Evolutionary conservation across 2,888 invertebrate species (phyloP).

Genomic region (Oeneis ivallda): DNA sequence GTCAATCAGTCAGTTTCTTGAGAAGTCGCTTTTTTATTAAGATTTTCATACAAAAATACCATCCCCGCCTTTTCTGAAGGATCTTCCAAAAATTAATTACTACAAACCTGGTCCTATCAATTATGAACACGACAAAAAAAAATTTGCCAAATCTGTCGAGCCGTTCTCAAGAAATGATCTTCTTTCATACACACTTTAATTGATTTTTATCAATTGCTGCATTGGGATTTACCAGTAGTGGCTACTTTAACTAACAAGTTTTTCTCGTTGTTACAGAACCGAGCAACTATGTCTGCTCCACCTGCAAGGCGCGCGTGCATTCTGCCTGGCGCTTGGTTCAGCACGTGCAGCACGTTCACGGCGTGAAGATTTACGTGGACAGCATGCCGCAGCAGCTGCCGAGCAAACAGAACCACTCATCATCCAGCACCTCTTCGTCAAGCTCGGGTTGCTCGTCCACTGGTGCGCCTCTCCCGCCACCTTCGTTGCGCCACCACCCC

Average conservation of each 20-base stretch:
- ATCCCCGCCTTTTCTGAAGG: too few species aligned
- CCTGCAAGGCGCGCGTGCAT: conserved; percentile 94
- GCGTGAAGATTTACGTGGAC: conserved; percentile 95
- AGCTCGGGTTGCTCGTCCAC: conserved; percentile 80
- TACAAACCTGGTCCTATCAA: too few species aligned
- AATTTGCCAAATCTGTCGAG: too few species aligned
- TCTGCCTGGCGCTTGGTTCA: conserved; percentile 98
- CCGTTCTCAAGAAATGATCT: too few species aligned
- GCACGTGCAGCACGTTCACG: conserved; percentile 96
- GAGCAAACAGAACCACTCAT: conserved; percentile 80
- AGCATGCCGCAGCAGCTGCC: conserved; percentile 69
- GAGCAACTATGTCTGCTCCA: conserved; percentile 95
- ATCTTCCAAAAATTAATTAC: too few species aligned
- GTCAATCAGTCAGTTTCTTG: too few species aligned
- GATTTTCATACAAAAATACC: too few species aligned
- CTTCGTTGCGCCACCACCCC: conserved; percentile 85
- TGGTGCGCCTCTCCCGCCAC: conserved; percentile 81
- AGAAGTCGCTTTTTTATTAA: too few species aligned
- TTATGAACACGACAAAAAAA: too few species aligned
- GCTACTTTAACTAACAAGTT: conserved; percentile 46
- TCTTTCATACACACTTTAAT: too few species aligned
- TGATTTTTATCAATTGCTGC: too few species aligned
- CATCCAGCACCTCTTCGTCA: conserved; percentile 81
- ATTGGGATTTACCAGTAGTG: conserved; percentile 36
- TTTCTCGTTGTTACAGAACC: conserved; percentile 87